These are phyloP conservation scores for Zaprionus camerounensis DNA, from an alignment of 1,140 invertebrate species.

Conservation along the genomic window DNA sequence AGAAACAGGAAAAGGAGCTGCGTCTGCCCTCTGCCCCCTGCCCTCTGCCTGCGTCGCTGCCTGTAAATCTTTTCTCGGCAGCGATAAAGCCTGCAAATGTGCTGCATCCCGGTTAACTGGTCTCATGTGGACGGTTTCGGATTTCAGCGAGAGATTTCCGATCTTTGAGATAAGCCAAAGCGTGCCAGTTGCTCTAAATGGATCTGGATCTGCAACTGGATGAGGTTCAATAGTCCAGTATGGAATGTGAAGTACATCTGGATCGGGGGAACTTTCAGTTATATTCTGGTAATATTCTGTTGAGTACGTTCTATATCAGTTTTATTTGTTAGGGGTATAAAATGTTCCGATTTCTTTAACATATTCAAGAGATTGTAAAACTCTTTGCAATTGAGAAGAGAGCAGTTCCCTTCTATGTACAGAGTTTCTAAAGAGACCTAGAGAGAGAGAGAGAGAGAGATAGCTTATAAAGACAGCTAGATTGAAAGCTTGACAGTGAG, in stretches of 20 bases:
- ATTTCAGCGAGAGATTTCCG: constrained; percentile 22
- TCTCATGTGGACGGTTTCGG: constrained; percentile 23
- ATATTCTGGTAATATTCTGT: background rate
- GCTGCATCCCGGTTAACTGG: constrained; percentile 25
- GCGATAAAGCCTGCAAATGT: constrained; percentile 29
- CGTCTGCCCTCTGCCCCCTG: background rate
- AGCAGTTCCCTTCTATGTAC: too few relatives aligned
- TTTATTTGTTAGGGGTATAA: background rate
- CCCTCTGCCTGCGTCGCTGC: background rate
- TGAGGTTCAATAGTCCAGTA: too few relatives aligned
- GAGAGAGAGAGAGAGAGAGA: background rate
- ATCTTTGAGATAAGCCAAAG: constrained; percentile 18
- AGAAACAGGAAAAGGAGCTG: constrained; percentile 1
- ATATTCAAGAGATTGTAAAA: too few relatives aligned
- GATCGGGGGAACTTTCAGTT: background rate
- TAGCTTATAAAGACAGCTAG: background rate
- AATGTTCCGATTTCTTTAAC: background rate
- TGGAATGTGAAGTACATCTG: too few relatives aligned
- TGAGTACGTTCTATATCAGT: background rate
- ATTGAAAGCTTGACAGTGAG: too few relatives aligned
- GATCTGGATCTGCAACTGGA: background rate
- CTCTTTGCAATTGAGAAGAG: too few relatives aligned
- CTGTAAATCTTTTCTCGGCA: constrained; percentile 21
- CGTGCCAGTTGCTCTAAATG: constrained; percentile 7
- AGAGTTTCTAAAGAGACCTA: background rate